Evolutionary conservation across 2,888 invertebrate genomes (phyloP).

Genomic region (Eupithecia tripunctaria): DNA sequence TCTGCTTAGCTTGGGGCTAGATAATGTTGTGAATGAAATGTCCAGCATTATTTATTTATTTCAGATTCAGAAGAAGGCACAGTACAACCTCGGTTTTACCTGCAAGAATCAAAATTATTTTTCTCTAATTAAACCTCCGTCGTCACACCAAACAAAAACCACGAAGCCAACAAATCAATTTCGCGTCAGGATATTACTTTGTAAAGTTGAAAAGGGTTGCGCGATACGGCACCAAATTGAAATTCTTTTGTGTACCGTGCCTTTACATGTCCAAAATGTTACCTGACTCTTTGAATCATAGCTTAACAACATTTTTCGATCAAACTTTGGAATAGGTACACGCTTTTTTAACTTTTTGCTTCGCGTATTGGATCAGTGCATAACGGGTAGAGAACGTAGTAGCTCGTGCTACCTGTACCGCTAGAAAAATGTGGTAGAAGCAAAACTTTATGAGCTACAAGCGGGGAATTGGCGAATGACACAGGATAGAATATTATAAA

Average conservation of each 20-base stretch:
- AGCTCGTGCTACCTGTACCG: not conserved
- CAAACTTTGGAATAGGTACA: slow-evolving; percentile 57
- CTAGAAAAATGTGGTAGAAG: not conserved
- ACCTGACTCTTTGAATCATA: slow-evolving; percentile 72
- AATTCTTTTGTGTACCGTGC: slow-evolving; percentile 79
- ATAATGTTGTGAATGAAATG: too few species aligned
- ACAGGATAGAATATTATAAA: too few species aligned
- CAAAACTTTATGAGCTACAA: not conserved
- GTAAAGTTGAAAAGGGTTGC: slow-evolving; percentile 79
- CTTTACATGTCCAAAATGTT: slow-evolving; percentile 78
- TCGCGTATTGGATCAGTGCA: slow-evolving; percentile 10
- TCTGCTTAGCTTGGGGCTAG: too few species aligned
- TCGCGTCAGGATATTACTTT: slow-evolving; percentile 81
- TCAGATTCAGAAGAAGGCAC: not conserved
- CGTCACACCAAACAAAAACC: slow-evolving; percentile 75
- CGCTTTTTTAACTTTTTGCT: slow-evolving; percentile 28
- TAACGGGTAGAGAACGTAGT: not conserved
- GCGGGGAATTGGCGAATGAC: not conserved
- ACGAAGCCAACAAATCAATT: slow-evolving; percentile 81
- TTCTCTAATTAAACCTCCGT: slow-evolving; percentile 75
- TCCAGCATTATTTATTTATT: too few species aligned
- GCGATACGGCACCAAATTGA: slow-evolving; percentile 81
- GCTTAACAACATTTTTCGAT: slow-evolving; percentile 65
- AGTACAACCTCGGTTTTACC: not conserved
- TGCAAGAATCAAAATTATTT: slow-evolving; percentile 44